These are phyloP conservation scores for Drosophila subobscura DNA, from an alignment of 1,140 invertebrate species.

Conservation along the genomic window DNA sequence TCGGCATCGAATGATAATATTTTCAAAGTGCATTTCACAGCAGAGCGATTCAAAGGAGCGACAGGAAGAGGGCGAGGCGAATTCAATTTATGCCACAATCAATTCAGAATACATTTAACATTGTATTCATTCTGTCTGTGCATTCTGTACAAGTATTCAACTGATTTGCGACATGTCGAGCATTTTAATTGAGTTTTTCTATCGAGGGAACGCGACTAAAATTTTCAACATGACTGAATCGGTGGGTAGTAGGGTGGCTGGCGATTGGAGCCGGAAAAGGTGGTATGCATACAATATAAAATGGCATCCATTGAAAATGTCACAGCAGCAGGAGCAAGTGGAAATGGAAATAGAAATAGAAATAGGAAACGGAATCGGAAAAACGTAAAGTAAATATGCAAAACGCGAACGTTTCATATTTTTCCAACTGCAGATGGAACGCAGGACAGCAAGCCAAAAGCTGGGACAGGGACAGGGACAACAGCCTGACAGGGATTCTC, in stretches of 20 bases:
- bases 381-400: slow-evolving; percentile 73
- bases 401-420: slow-evolving; percentile 73
- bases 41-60: slow-evolving; percentile 14
- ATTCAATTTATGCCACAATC: slow-evolving; percentile 69
- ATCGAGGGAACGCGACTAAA: slow-evolving; percentile 51
- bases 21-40: slow-evolving; percentile 41
- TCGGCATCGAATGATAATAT: slow-evolving; percentile 40
- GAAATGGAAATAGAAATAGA: slow-evolving; percentile 7
- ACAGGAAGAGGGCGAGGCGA: slow-evolving; percentile 6
- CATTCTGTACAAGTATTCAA: slow-evolving; percentile 29
- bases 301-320: slow-evolving; percentile 17
- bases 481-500: slow-evolving; percentile 48
- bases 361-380: background rate
- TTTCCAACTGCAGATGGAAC: slow-evolving; percentile 40
- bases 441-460: background rate
- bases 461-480: background rate
- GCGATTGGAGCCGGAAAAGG: background rate
- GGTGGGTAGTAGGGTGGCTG: background rate
- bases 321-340: background rate
- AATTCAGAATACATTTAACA: slow-evolving; percentile 37
- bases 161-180: slow-evolving; percentile 69
- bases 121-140: slow-evolving; percentile 7
- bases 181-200: slow-evolving; percentile 75
- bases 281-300: slow-evolving; percentile 3
- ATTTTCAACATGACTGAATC: slow-evolving; percentile 49